These are phyloP conservation scores for Vulpes ferrilata DNA, from an alignment of 2,113 vertebrate genomes.

Conservation along the genomic window DNA sequence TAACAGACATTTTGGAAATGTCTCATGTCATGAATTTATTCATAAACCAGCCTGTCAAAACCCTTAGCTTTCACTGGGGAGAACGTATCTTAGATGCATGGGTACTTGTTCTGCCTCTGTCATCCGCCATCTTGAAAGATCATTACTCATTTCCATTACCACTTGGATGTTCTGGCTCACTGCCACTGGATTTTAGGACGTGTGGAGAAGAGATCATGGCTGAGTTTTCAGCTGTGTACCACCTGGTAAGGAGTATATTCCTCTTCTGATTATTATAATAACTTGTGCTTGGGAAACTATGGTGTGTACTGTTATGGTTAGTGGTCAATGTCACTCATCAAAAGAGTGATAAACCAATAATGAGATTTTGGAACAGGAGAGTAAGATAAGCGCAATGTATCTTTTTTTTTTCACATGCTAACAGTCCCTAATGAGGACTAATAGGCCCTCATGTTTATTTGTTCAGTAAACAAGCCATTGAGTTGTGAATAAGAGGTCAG, in stretches of 20 bases:
- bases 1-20: conserved; percentile 78
- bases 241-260: background rate
- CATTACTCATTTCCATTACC: background rate
- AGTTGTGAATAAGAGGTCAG: background rate
- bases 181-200: background rate
- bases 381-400: background rate
- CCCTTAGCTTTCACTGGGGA: background rate
- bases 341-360: background rate
- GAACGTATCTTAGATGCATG: background rate
- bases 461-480: background rate
- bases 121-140: background rate
- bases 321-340: background rate
- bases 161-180: background rate
- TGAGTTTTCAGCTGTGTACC: background rate
- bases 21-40: conserved; percentile 81
- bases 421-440: background rate
- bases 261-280: background rate
- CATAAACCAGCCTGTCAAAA: conserved; percentile 75
- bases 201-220: background rate
- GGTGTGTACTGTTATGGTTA: background rate
- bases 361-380: background rate
- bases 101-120: background rate
- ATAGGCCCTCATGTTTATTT: background rate
- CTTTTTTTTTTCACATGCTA: background rate
- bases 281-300: background rate